A percentile compares a stretch with the other conserved stretches of the same genome.
Conservation (phyloP, 2,797 vertebrate genomes). For the Ceryle rudis region DNA sequence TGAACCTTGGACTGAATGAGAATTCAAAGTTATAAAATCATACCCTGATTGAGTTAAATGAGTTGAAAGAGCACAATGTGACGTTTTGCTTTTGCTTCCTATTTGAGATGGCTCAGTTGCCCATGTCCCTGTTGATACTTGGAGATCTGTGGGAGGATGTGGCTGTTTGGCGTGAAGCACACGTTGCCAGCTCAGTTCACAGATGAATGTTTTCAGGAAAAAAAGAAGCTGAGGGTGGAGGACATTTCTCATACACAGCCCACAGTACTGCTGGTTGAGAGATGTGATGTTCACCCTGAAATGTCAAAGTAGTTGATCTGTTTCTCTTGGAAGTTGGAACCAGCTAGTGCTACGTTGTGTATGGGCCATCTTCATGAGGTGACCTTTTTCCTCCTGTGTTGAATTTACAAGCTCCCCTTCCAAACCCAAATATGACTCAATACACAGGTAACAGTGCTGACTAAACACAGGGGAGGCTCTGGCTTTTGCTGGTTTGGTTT, state of each 20-base stretch:
- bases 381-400: neutral
- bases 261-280: neutral
- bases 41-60: neutral
- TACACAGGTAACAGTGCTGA: neutral
- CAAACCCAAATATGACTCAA: neutral
- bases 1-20: neutral
- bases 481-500: neutral
- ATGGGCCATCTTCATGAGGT: neutral
- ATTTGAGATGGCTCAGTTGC: neutral
- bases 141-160: rapidly evolving
- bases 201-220: neutral
- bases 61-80: neutral
- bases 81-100: neutral
- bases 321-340: neutral
- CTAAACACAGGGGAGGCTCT: neutral
- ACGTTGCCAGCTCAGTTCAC: neutral
- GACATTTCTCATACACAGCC: neutral
- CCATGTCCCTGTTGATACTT: rapidly evolving
- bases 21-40: neutral
- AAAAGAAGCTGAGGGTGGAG: neutral
- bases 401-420: neutral
- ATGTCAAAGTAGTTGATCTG: neutral
- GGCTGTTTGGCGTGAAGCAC: neutral
- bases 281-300: neutral
- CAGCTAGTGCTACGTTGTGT: too few species aligned